Conservation (phyloP, 2,888 invertebrate species). For the Stenichneumon culpator region DNA sequence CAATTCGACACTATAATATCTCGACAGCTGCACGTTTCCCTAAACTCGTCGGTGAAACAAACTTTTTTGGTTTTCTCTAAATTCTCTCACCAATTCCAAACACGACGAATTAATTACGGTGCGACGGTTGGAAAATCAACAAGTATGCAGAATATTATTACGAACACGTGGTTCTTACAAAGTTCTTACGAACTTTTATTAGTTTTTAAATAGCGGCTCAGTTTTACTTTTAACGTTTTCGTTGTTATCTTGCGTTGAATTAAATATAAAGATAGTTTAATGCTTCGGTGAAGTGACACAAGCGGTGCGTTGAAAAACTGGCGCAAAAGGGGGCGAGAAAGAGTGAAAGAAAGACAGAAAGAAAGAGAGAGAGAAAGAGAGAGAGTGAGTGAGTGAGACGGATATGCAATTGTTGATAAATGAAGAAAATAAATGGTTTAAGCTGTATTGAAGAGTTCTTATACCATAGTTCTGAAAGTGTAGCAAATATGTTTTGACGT, state of each 20-base stretch:
- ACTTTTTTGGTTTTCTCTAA: background rate
- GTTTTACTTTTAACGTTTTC: slow-evolving; percentile 31
- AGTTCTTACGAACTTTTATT: background rate
- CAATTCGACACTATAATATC: background rate
- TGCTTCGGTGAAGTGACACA: slow-evolving; percentile 21
- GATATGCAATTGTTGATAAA: slow-evolving; percentile 11
- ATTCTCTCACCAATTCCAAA: background rate
- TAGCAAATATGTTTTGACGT: slow-evolving; percentile 24
- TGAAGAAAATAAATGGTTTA: slow-evolving; percentile 50
- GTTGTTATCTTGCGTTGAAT: slow-evolving; percentile 47
- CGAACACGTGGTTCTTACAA: background rate
- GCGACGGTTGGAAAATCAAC: slow-evolving; percentile 1
- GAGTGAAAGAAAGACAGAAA: background rate
- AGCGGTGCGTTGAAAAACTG: background rate
- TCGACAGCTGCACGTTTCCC: background rate
- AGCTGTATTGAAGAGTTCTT: slow-evolving; percentile 39
- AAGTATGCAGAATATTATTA: slow-evolving; percentile 1
- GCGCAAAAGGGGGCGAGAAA: background rate
- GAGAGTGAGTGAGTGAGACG: background rate
- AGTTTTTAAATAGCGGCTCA: slow-evolving; percentile 31
- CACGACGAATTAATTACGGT: background rate
- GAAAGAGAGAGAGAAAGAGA: background rate
- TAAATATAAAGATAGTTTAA: slow-evolving; percentile 34
- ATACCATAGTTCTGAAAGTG: slow-evolving; percentile 45
- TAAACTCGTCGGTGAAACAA: background rate